Percentiles rank a stretch among this genome's conserved stretches.
Conservation (phyloP, 2,888 invertebrate genomes). For the Galeruca laticollis region DNA sequence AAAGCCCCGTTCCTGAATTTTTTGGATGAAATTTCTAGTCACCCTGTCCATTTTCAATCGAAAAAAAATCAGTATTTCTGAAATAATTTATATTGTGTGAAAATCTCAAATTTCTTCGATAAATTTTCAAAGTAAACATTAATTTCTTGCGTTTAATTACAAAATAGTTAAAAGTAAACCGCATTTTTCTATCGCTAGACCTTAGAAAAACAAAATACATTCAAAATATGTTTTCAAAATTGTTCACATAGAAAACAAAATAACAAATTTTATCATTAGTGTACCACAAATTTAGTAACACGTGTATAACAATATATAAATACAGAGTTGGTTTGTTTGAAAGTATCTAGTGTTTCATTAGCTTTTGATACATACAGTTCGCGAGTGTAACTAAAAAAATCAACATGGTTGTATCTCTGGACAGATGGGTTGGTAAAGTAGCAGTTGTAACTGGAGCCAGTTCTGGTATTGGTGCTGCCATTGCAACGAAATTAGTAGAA, state of each 20-base stretch:
- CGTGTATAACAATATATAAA: neutral
- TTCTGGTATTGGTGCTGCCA: constrained; percentile 72
- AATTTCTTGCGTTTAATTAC: too few relatives aligned
- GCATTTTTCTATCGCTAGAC: too few relatives aligned
- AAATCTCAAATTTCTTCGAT: too few relatives aligned
- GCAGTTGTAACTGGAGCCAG: constrained; percentile 77
- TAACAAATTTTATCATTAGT: neutral
- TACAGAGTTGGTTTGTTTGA: neutral
- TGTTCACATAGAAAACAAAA: neutral
- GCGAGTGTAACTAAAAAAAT: neutral
- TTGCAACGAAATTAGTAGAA: constrained; percentile 65
- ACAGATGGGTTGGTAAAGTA: constrained; percentile 73
- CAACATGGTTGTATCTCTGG: constrained; percentile 63
- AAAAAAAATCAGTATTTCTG: too few relatives aligned
- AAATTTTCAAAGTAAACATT: too few relatives aligned
- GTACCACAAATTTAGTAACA: neutral
- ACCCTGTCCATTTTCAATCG: too few relatives aligned
- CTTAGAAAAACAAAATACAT: neutral
- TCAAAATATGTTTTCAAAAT: neutral
- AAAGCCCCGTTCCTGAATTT: too few relatives aligned
- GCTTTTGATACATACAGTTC: neutral
- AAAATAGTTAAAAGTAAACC: neutral
- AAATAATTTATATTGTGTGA: too few relatives aligned
- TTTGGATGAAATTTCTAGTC: too few relatives aligned
- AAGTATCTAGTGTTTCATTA: neutral